phyloP scores from a whole-genome alignment of 2,888 invertebrate genomes.

The Nomada fabriciana region DNA sequence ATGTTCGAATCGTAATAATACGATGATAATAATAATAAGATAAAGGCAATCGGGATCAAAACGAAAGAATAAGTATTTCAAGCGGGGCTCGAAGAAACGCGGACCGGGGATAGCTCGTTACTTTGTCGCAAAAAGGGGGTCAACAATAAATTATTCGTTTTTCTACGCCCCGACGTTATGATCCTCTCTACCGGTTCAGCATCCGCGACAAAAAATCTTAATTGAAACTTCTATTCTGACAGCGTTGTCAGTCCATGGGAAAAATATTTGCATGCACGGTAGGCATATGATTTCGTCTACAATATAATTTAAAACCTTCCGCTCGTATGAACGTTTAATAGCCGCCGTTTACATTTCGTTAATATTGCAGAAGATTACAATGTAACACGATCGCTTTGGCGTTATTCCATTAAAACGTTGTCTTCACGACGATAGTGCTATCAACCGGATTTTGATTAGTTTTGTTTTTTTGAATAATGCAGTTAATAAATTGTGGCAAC shows the following conservation, averaged over 20 bases:
- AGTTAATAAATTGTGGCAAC: slow-evolving; percentile 1
- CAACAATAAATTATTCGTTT: slow-evolving; percentile 11
- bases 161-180: neutral
- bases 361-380: slow-evolving; percentile 38
- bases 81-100: neutral
- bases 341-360: slow-evolving; percentile 31
- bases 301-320: neutral
- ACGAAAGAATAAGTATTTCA: slow-evolving; percentile 24
- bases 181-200: neutral
- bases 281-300: neutral
- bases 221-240: slow-evolving; percentile 11
- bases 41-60: slow-evolving; percentile 15
- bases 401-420: neutral
- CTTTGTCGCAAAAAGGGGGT: neutral
- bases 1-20: slow-evolving; percentile 21
- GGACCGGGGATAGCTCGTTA: no score
- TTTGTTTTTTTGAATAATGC: neutral
- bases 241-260: neutral
- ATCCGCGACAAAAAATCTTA: slow-evolving; percentile 18
- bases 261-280: slow-evolving; percentile 14
- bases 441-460: neutral
- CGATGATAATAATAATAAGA: slow-evolving; percentile 8
- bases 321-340: slow-evolving; percentile 21
- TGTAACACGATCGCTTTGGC: neutral
- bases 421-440: neutral